A percentile compares a stretch with the other conserved stretches of the same genome.
These are phyloP conservation scores for Hemichromis elongatus DNA, from an alignment of 2,113 vertebrate genomes.

Conservation along the genomic window DNA sequence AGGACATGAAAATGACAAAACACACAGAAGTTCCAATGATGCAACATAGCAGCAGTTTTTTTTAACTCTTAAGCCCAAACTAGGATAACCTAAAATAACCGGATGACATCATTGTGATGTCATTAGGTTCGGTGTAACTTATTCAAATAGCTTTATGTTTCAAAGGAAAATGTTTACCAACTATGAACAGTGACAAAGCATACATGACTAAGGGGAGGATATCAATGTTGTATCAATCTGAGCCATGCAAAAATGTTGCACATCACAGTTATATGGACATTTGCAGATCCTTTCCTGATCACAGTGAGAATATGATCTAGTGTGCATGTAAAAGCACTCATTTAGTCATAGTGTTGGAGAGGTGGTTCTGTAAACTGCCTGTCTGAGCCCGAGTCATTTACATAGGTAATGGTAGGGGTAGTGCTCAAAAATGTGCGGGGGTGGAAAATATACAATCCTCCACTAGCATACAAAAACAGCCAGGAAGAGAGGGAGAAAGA, in stretches of 20 bases:
- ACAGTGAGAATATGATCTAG: background rate
- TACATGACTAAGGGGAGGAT: background rate
- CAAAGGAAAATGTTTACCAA: background rate
- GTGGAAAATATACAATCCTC: constrained; percentile 63
- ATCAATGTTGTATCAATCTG: background rate
- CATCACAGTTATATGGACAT: background rate
- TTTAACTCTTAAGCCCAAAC: background rate
- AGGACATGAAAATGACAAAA: background rate
- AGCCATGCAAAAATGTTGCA: background rate
- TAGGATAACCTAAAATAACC: background rate
- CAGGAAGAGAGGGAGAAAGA: constrained; percentile 7
- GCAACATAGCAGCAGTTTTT: background rate
- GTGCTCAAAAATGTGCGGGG: constrained; percentile 59
- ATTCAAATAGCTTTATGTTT: background rate
- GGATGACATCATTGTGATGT: background rate
- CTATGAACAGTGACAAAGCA: background rate
- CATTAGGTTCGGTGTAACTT: background rate
- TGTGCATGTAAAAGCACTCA: constrained; percentile 24
- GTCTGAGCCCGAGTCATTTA: constrained; percentile 61
- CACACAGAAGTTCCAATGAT: background rate
- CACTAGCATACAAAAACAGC: constrained; percentile 44
- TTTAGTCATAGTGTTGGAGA: constrained; percentile 34
- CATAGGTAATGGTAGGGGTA: constrained; percentile 70
- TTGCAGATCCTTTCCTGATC: background rate
- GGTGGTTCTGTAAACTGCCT: constrained; percentile 43